Evolutionary conservation across 1,140 invertebrate species (phyloP).

Genomic region (Zaprionus ghesquierei): DNA sequence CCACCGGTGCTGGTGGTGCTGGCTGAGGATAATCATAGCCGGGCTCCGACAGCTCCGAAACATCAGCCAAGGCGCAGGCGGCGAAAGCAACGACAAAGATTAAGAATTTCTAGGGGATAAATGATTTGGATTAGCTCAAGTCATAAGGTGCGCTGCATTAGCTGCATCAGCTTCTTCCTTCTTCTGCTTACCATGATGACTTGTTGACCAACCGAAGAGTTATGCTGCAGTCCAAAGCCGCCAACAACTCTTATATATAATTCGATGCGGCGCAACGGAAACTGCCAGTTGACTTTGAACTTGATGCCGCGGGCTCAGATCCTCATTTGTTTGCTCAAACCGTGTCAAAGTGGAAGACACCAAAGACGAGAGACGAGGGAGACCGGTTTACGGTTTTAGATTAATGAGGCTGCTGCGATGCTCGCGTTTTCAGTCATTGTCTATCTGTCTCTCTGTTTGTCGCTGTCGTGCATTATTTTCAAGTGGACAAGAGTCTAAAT

Average conservation of each 20-base stretch:
- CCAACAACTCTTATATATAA: conserved; percentile 2
- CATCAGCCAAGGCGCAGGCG: conserved; percentile 72
- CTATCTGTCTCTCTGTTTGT: too few species aligned
- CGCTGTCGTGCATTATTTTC: conserved; percentile 24
- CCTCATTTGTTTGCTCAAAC: neutral
- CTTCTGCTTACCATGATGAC: neutral
- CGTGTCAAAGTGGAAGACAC: neutral
- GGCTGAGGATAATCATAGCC: conserved; percentile 68
- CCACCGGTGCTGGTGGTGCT: conserved; percentile 49
- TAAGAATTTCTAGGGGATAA: conserved; percentile 58
- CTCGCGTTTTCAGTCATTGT: conserved; percentile 61
- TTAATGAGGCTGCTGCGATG: conserved; percentile 54
- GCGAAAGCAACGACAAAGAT: conserved; percentile 72
- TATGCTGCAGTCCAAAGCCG: conserved; percentile 46
- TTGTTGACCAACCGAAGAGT: conserved; percentile 51
- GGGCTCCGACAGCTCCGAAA: conserved; percentile 53
- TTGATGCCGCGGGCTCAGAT: conserved; percentile 41
- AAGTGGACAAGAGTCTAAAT: conserved; percentile 33
- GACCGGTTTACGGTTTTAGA: conserved; percentile 1
- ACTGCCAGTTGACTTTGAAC: conserved; percentile 66
- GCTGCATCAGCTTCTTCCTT: too few species aligned
- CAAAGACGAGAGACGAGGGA: too few species aligned
- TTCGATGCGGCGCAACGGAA: conserved; percentile 47
- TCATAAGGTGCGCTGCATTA: too few species aligned
- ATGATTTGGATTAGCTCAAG: neutral